Evolutionary conservation across 2,888 invertebrate genomes (phyloP).

Genomic region (Lysandra bellargus): DNA sequence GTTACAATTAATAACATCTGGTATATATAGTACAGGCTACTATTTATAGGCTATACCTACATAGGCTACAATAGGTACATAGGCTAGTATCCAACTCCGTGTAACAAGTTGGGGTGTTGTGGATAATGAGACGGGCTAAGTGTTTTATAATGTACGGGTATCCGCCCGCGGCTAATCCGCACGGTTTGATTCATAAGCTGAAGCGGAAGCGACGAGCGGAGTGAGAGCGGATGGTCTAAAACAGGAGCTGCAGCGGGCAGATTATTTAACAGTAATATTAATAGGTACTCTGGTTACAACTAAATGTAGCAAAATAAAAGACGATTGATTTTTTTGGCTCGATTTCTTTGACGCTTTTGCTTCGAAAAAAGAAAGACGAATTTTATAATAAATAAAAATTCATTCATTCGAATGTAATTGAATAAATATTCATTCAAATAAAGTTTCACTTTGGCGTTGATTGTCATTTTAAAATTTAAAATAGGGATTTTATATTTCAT

Average conservation of each 20-base stretch:
- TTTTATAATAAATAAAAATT: too few relatives aligned
- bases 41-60: neutral
- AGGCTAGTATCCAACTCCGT: neutral
- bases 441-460: too few relatives aligned
- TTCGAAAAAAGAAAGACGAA: too few relatives aligned
- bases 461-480: too few relatives aligned
- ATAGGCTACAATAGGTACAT: neutral
- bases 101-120: neutral
- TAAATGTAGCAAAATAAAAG: neutral
- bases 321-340: too few relatives aligned
- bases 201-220: neutral
- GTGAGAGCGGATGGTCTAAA: neutral
- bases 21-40: too few relatives aligned
- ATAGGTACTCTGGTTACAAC: neutral
- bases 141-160: constrained; percentile 13
- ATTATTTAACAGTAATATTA: neutral
- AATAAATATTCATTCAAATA: too few relatives aligned
- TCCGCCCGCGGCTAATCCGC: neutral
- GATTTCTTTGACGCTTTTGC: too few relatives aligned
- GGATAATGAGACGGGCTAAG: constrained; percentile 7
- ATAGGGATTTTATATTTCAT: too few relatives aligned
- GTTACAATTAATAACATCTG: too few relatives aligned
- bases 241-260: neutral
- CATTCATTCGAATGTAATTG: too few relatives aligned
- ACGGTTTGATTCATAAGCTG: neutral